Evolutionary conservation across 2,888 invertebrate genomes (phyloP).

Genomic region (Rosalia funebris): DNA sequence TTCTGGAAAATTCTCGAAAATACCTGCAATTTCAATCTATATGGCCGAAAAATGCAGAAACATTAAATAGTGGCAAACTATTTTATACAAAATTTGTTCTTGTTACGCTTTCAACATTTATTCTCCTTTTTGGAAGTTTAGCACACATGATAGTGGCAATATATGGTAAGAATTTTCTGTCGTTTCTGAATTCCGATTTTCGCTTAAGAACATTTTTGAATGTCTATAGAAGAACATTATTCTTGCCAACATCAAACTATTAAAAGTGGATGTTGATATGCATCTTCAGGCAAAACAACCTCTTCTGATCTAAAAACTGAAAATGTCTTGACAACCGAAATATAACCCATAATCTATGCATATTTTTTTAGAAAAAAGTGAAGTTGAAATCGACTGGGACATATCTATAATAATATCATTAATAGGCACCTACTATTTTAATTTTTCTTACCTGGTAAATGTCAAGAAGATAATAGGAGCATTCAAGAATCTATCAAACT

Average conservation of each 20-base stretch:
- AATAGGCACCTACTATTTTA: constrained; percentile 25
- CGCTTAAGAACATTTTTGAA: too few species aligned
- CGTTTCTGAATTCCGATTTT: too few species aligned
- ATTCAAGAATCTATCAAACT: constrained; percentile 10
- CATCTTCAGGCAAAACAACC: too few species aligned
- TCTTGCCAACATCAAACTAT: too few species aligned
- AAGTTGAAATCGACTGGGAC: constrained; percentile 11
- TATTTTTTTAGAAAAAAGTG: constrained; percentile 18
- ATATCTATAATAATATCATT: constrained; percentile 16
- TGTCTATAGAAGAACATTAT: too few species aligned
- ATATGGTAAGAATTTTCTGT: constrained; percentile 17
- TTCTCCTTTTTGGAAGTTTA: constrained; percentile 13
- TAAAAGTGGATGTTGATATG: too few species aligned
- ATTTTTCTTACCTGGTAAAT: constrained; percentile 15
- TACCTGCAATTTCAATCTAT: too few species aligned
- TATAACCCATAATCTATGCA: not conserved
- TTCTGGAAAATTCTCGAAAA: too few species aligned
- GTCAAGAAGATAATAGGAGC: not conserved
- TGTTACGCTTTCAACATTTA: not conserved
- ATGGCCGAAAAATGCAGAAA: not conserved
- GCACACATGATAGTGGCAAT: constrained; percentile 11
- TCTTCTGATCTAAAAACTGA: too few species aligned
- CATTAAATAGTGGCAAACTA: not conserved
- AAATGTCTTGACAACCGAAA: too few species aligned
- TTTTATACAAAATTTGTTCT: not conserved